Conservation (phyloP, 2,888 invertebrate genomes). For the Morpho helenor region DNA sequence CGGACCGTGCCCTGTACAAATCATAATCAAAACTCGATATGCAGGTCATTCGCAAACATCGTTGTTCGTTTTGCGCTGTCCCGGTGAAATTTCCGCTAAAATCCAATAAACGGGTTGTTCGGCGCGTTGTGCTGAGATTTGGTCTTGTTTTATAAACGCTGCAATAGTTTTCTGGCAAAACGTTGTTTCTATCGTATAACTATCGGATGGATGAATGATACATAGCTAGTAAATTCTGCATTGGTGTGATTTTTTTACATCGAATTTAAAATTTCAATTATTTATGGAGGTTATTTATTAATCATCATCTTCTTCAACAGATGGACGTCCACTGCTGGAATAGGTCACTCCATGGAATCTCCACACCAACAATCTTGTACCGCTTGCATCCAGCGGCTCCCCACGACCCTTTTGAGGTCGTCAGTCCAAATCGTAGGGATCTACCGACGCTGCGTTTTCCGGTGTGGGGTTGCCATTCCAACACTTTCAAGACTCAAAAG, state of each 20-base stretch:
- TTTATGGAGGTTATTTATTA: too few species aligned
- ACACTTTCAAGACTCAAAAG: too few species aligned
- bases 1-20: constrained; percentile 44
- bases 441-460: too few species aligned
- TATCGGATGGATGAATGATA: constrained; percentile 18
- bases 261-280: too few species aligned
- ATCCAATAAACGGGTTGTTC: constrained; percentile 62
- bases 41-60: constrained; percentile 62
- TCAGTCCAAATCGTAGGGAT: too few species aligned
- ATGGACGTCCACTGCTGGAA: too few species aligned
- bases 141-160: constrained; percentile 32
- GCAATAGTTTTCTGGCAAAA: constrained; percentile 21
- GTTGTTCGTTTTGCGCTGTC: constrained; percentile 47
- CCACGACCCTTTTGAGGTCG: too few species aligned
- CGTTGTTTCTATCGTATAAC: constrained; percentile 17
- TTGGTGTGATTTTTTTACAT: background rate
- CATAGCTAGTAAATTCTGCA: constrained; percentile 3
- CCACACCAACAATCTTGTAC: too few species aligned
- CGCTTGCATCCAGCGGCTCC: too few species aligned
- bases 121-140: constrained; percentile 39
- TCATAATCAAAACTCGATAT: constrained; percentile 68
- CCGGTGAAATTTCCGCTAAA: constrained; percentile 69
- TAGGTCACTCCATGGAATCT: too few species aligned
- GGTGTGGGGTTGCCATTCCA: too few species aligned
- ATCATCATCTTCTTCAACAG: too few species aligned